Evolutionary conservation across 2,888 invertebrate species (phyloP).

Genomic region (Chrysodeixis includens): DNA sequence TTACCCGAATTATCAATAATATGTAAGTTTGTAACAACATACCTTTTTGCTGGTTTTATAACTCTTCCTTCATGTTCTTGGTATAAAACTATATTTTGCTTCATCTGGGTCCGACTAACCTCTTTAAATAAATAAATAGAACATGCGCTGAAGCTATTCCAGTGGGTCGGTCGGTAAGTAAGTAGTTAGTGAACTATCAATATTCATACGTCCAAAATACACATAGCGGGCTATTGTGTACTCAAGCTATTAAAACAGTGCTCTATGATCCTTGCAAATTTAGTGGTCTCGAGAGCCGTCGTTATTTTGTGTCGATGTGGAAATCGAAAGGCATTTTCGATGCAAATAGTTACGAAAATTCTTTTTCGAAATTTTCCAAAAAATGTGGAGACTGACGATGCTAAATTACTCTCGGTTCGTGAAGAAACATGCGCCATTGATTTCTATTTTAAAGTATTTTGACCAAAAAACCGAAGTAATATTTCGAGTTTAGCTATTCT

Average conservation of each 20-base stretch:
- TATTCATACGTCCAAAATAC: slow-evolving; percentile 1
- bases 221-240: not conserved
- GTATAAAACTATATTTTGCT: not conserved
- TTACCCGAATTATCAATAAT: not conserved
- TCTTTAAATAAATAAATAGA: slow-evolving; percentile 4
- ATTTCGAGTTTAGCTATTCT: not conserved
- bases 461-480: not conserved
- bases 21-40: not conserved
- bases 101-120: not conserved
- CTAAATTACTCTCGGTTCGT: not conserved
- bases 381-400: not conserved
- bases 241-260: slow-evolving; percentile 40
- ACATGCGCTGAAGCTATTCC: slow-evolving; percentile 1
- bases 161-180: not conserved
- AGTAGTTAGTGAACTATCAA: slow-evolving; percentile 2
- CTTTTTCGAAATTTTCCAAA: slow-evolving; percentile 5
- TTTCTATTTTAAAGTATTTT: not conserved
- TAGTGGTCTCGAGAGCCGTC: slow-evolving; percentile 53
- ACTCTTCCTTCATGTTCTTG: not conserved
- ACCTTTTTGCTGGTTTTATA: not conserved
- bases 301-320: slow-evolving; percentile 47
- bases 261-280: slow-evolving; percentile 59
- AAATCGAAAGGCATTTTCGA: slow-evolving; percentile 28
- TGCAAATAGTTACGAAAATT: slow-evolving; percentile 23
- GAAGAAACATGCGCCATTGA: not conserved